Evolutionary conservation across 2,888 invertebrate genomes (phyloP), one percentile per base, ranked within the genome.

Genomic region (Dicranocentrus wangi): DNA sequence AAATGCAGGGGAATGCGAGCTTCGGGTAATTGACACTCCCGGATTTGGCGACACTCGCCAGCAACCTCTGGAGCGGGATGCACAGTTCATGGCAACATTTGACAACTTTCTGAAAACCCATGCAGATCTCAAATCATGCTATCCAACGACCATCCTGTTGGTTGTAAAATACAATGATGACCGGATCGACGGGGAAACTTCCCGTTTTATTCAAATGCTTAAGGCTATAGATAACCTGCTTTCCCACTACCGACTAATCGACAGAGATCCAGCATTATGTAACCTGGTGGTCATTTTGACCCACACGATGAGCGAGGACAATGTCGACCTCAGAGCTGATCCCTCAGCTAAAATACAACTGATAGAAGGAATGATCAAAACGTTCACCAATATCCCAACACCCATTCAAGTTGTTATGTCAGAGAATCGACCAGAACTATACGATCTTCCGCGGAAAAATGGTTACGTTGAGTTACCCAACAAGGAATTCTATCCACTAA

Each of bases 121-220:
- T n/a, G 10, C 51, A 5, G 51, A 51, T n/a, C 51, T 51, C 10
- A 51, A 51, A 17, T 13, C 51, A 10, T 51, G 51, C 51, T 51
- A 51, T 17, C 51, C 51, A n/a, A 51, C 51, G n/a, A 51, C 51
- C 13, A 17, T 51, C 5, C 51, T 51, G 3, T n/a, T 51, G 10
- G 51, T 51, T 5, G 51, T 51, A n/a, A 51, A 51, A 51, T 51
- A 51, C 51, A 17, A 51, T n/a, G 51, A 51, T n/a, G 51, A 51
- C 51, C 7, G 51, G n/a, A 51, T 51, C 13, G 51, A 51, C 51
- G 51, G 51, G 13, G 51, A 51, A 51, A n/a, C 51, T 3, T 51
- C 51, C 51, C 51, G n/a, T 51, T 51, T 51, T n/a, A 51, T 51
- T 51, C 51, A 51, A 51, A 51, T 51, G 51, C 51, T 51, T 3